A percentile compares a stretch with the other conserved stretches of the same genome.
Conservation (phyloP, 1,140 invertebrate species). For the Macrotrachela quadricornifera region DNA sequence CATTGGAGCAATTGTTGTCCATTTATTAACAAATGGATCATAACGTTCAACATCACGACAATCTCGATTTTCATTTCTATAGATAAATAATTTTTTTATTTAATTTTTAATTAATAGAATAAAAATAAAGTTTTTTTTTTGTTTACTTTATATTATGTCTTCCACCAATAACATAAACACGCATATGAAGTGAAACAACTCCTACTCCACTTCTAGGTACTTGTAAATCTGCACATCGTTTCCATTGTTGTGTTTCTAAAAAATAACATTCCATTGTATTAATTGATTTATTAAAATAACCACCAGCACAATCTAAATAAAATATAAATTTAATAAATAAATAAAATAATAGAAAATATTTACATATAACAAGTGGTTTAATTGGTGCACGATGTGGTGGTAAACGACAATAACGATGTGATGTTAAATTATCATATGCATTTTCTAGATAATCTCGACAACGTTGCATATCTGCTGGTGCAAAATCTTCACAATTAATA, state of each 20-base stretch:
- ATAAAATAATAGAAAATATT: too few species aligned
- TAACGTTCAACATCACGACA: constrained; percentile 53
- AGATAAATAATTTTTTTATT: too few species aligned
- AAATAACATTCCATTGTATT: constrained; percentile 32
- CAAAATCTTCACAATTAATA: constrained; percentile 23
- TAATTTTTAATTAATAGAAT: too few species aligned
- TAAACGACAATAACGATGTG: not conserved
- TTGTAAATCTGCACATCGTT: constrained; percentile 48
- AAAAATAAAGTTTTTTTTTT: too few species aligned
- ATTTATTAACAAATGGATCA: constrained; percentile 46
- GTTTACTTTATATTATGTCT: constrained; percentile 49
- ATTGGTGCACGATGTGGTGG: too few species aligned
- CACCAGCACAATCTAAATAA: constrained; percentile 30
- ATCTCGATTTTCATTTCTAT: constrained; percentile 38
- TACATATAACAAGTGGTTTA: too few species aligned
- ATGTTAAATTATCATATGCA: constrained; percentile 1
- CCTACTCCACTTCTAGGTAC: constrained; percentile 60
- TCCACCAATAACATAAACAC: constrained; percentile 67
- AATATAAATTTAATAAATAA: too few species aligned
- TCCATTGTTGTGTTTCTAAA: constrained; percentile 41
- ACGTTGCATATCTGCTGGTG: constrained; percentile 12
- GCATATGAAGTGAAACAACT: constrained; percentile 38
- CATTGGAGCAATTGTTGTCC: constrained; percentile 38
- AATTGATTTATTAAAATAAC: constrained; percentile 63
- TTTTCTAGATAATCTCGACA: constrained; percentile 1